Base-by-base conservation (phyloP, 2,888 invertebrate species). In the Monopis laevigella region DNA sequence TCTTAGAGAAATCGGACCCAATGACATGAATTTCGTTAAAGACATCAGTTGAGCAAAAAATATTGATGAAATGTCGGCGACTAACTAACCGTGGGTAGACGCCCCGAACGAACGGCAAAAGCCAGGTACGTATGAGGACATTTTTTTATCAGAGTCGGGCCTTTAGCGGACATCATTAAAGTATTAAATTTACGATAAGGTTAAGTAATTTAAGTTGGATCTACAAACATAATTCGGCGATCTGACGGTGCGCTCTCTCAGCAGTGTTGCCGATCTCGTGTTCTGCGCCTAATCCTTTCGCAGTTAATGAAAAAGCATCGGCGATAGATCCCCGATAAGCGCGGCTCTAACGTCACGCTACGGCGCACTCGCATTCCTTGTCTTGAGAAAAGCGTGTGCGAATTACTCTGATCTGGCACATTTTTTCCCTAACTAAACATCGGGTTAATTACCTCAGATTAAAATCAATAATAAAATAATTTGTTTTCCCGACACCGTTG, bases 1-100 rank as follows among this genome's bases (percentile, higher is more conserved):
- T 77, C 74, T 75, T 64, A 66, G 71, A 72, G 74, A 72, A 77
- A 78, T 75, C 75, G 68, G 68, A 69, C 66, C 73, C 65, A 74
- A 64, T 77, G 78, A 78, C 77, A 78, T 67, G 73, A 69, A 75
- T 75, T 77, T 74, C 68, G 72, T 75, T 74, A 72, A 74, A 75
- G 75, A 75, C 71, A 66, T 73, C 72, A 68, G 65, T 55, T 57
- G 51, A 55, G 68, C 74, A 77, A 78, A 78, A 78, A 75, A 73
- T 65, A 62, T 65, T 63, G 72, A 65, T 69, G 75, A 77, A 72
- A 73, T 64, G 67, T 64, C 58, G 59, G 55, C 58, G 58, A 65
- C 59, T 59, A 62, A 61, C 61, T 66, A 62, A 64, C 62, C 60
- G 59, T 61, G 29, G 64, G 62, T 63, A 64, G 39, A 39, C 27